A percentile compares a stretch with the other conserved stretches of the same genome.
Conservation (phyloP, 1,140 invertebrate genomes). For the Popillia japonica region DNA sequence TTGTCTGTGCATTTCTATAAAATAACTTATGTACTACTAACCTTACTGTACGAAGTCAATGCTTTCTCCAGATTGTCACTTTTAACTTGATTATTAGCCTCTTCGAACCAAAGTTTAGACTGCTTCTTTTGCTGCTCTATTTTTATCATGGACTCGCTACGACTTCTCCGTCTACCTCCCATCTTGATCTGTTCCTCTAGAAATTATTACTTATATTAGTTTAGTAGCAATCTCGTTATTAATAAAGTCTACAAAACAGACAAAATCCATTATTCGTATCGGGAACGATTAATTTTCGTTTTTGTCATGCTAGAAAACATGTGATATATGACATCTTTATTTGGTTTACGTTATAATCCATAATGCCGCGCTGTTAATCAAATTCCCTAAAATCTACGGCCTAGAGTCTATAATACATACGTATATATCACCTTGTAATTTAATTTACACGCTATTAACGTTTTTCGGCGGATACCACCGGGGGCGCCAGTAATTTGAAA, state of each 20-base stretch:
- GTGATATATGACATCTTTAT: background rate
- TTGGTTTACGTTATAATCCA: background rate
- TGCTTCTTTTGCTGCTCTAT: constrained; percentile 53
- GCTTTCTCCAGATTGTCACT: constrained; percentile 73
- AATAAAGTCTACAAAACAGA: background rate
- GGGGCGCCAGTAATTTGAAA: background rate
- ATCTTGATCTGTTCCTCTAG: constrained; percentile 4
- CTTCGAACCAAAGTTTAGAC: constrained; percentile 69
- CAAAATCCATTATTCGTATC: background rate
- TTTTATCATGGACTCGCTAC: constrained; percentile 52
- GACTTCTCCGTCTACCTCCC: constrained; percentile 28
- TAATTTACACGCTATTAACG: background rate
- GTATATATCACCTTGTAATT: too few species aligned
- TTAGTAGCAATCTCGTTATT: too few species aligned
- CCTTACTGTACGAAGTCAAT: constrained; percentile 71
- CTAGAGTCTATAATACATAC: too few species aligned
- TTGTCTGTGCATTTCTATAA: too few species aligned
- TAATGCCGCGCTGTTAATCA: too few species aligned
- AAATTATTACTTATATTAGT: too few species aligned
- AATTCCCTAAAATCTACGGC: too few species aligned
- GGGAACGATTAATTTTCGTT: background rate
- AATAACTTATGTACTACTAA: constrained; percentile 56
- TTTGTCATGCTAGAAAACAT: background rate
- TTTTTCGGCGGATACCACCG: background rate
- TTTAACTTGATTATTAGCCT: constrained; percentile 75